These are phyloP conservation scores for Phyllostomus hastatus DNA, from an alignment of 2,113 vertebrate genomes.

Conservation along the genomic window DNA sequence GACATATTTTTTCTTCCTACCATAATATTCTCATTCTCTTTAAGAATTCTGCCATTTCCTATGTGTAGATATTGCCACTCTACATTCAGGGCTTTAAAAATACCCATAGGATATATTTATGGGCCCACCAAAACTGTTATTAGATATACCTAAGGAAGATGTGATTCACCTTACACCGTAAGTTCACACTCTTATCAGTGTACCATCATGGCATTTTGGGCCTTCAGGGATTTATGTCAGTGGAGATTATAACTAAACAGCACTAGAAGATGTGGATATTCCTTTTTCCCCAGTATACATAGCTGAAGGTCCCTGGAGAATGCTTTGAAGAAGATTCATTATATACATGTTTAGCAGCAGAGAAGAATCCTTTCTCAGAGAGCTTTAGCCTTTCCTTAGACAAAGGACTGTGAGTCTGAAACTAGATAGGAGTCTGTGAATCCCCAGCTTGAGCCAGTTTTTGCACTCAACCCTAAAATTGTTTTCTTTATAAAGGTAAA, in stretches of 20 bases:
- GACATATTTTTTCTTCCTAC: not conserved
- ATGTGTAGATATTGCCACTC: not conserved
- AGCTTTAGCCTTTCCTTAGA: not conserved
- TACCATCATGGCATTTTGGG: not conserved
- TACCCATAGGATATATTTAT: not conserved
- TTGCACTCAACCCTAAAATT: not conserved
- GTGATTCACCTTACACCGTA: not conserved
- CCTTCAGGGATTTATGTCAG: not conserved
- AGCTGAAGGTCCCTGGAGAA: not conserved
- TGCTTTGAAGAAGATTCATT: not conserved
- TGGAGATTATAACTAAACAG: not conserved
- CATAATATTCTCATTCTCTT: not conserved
- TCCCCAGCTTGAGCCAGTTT: not conserved
- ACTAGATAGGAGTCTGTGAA: not conserved
- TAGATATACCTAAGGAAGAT: not conserved
- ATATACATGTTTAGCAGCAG: not conserved
- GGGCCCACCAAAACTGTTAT: not conserved
- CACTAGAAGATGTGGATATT: not conserved
- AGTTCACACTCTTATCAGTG: not conserved
- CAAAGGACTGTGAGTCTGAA: not conserved
- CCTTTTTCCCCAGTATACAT: not conserved
- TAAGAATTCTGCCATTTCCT: not conserved
- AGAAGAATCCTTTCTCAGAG: not conserved
- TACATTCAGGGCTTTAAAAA: not conserved
- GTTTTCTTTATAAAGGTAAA: constrained; percentile 8